phyloP scores from a whole-genome alignment of 2,888 invertebrate species.

The Nasonovia ribisnigri region DNA sequence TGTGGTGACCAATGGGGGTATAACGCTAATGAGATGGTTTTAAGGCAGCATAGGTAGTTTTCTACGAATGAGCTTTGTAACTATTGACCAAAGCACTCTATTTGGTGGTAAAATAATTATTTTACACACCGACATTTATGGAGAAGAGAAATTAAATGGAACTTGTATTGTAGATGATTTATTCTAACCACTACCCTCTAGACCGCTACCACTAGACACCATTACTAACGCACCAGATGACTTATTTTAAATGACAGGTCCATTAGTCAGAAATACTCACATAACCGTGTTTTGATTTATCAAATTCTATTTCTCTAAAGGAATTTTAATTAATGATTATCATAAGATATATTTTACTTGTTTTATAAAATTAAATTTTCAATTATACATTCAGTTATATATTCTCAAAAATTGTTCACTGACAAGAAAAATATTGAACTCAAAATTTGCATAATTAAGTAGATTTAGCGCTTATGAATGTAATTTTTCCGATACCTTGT shows the following conservation, averaged over 20 bases:
- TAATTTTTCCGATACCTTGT: not conserved
- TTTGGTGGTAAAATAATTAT: constrained; percentile 15
- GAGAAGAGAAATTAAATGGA: constrained; percentile 33
- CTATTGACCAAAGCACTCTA: constrained; percentile 2
- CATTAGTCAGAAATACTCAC: constrained; percentile 45
- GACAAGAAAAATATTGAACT: not conserved
- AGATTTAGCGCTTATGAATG: not conserved
- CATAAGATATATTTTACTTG: not conserved
- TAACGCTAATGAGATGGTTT: not conserved
- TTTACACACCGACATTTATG: constrained; percentile 4
- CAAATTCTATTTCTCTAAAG: constrained; percentile 1
- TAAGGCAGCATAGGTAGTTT: not conserved
- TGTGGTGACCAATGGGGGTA: not conserved
- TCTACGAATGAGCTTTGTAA: not conserved
- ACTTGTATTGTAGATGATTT: constrained; percentile 36
- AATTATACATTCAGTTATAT: not conserved
- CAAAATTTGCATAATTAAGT: not conserved
- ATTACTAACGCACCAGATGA: not conserved
- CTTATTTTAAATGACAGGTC: constrained; percentile 33
- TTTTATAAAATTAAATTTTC: not conserved
- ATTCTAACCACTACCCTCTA: not conserved
- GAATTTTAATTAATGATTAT: constrained; percentile 25
- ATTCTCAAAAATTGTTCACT: not conserved
- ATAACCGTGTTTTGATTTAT: constrained; percentile 49
- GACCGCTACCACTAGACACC: not conserved